Percentiles rank a stretch among this genome's conserved stretches.
Conservation (phyloP, 2,888 invertebrate species). For the Hypercompe scribonia region DNA sequence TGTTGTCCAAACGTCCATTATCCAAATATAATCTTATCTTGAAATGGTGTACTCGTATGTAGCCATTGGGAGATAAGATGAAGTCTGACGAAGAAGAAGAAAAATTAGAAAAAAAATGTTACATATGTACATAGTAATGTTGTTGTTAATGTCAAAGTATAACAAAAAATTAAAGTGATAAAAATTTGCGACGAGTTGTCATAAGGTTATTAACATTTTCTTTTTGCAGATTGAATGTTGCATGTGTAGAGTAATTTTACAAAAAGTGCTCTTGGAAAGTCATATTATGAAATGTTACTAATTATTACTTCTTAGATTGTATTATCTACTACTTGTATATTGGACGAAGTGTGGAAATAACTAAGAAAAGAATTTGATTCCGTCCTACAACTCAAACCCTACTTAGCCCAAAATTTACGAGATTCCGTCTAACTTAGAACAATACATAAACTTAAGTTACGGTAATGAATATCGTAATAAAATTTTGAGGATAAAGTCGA, state of each 20-base stretch:
- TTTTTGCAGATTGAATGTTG: too few relatives aligned
- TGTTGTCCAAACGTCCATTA: too few relatives aligned
- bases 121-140: background rate
- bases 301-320: background rate
- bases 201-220: too few relatives aligned
- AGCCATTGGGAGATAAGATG: too few relatives aligned
- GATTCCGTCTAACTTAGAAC: constrained; percentile 2
- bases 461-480: constrained; percentile 11
- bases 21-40: too few relatives aligned
- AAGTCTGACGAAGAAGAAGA: too few relatives aligned
- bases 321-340: background rate
- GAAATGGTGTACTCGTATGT: too few relatives aligned
- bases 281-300: too few relatives aligned
- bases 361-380: background rate
- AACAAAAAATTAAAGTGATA: background rate
- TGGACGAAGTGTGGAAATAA: background rate
- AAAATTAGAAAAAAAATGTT: background rate
- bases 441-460: constrained; percentile 9
- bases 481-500: constrained; percentile 11
- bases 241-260: too few relatives aligned
- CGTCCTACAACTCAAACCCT: background rate
- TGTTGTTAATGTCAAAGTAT: background rate
- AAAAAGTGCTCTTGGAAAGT: too few relatives aligned
- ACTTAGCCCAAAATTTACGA: background rate
- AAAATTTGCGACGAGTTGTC: too few relatives aligned